Percentiles rank a stretch among this genome's conserved stretches.
phyloP scores from a whole-genome alignment of 2,113 vertebrate genomes.

The Oenanthe oenanthe region DNA sequence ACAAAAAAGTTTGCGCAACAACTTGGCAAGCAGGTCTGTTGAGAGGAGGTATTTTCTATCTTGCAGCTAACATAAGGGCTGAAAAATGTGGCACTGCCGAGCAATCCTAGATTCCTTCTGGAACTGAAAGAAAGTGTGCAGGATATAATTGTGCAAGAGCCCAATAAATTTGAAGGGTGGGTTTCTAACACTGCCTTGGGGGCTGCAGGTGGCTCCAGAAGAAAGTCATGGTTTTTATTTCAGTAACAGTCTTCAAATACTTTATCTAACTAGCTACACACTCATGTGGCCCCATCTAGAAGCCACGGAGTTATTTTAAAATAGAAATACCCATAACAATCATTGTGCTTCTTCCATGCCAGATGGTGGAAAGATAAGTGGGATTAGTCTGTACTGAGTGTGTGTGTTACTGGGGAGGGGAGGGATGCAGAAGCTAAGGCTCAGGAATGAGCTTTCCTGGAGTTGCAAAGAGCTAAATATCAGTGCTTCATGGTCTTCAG shows the following conservation, averaged over 20 bases:
- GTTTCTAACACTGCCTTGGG: constrained; percentile 56
- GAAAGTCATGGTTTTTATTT: constrained; percentile 27
- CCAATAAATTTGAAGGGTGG: constrained; percentile 44
- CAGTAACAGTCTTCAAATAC: constrained; percentile 14
- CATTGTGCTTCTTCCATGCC: constrained; percentile 4
- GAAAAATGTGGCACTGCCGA: constrained; percentile 60
- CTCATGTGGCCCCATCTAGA: background rate
- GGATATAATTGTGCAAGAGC: constrained; percentile 38
- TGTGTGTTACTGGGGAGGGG: background rate
- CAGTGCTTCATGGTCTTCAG: fast-evolving
- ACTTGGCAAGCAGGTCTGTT: constrained; percentile 69
- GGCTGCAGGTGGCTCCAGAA: constrained; percentile 64
- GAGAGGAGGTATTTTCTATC: constrained; percentile 71
- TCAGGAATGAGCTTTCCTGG: background rate
- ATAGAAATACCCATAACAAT: constrained; percentile 29
- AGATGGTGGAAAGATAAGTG: constrained; percentile 49
- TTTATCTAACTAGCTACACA: background rate
- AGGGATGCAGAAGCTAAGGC: background rate
- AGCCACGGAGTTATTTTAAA: constrained; percentile 30
- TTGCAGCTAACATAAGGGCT: constrained; percentile 70
- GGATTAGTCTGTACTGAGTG: background rate
- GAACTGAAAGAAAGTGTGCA: constrained; percentile 42
- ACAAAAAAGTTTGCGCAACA: constrained; percentile 71
- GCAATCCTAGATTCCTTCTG: constrained; percentile 56
- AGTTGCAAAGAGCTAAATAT: background rate